Evolutionary conservation across 2,888 invertebrate genomes (phyloP).

Genomic region (Agonopterix heracliana): DNA sequence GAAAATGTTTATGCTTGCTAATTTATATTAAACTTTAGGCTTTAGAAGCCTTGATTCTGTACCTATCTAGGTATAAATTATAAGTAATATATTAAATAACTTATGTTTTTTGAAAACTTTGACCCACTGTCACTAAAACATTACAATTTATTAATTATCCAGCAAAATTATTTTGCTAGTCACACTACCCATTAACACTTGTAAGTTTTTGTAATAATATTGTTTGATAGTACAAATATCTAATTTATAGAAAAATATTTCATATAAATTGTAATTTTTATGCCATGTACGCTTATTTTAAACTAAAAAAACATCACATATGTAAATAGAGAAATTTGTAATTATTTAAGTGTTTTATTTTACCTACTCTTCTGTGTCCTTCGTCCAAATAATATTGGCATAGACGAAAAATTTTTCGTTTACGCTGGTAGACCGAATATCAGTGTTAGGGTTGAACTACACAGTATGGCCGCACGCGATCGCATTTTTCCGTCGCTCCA

Average conservation of each 20-base stretch:
- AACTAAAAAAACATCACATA: conserved; percentile 69
- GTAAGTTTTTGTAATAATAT: conserved; percentile 69
- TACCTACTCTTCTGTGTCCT: background rate
- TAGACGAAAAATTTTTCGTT: too few species aligned
- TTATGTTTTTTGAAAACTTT: conserved; percentile 38
- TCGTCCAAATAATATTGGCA: too few species aligned
- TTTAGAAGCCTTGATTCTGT: conserved; percentile 47
- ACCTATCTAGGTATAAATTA: conserved; percentile 50
- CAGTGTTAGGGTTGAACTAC: too few species aligned
- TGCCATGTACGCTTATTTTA: conserved; percentile 77
- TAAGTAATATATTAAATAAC: conserved; percentile 45
- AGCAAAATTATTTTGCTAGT: conserved; percentile 74
- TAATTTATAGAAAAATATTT: conserved; percentile 73
- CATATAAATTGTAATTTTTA: conserved; percentile 72
- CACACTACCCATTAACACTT: conserved; percentile 67
- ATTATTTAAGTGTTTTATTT: conserved; percentile 48
- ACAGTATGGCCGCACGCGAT: too few species aligned
- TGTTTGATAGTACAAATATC: conserved; percentile 75
- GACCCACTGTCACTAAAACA: conserved; percentile 69
- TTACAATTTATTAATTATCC: conserved; percentile 45
- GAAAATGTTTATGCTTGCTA: conserved; percentile 41
- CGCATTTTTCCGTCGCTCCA: too few species aligned
- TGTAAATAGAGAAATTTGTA: conserved; percentile 75
- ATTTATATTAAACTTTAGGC: conserved; percentile 21
- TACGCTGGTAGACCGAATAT: too few species aligned